Evolutionary conservation across 2,888 invertebrate genomes (phyloP).

Genomic region (Drosophila histrio): DNA sequence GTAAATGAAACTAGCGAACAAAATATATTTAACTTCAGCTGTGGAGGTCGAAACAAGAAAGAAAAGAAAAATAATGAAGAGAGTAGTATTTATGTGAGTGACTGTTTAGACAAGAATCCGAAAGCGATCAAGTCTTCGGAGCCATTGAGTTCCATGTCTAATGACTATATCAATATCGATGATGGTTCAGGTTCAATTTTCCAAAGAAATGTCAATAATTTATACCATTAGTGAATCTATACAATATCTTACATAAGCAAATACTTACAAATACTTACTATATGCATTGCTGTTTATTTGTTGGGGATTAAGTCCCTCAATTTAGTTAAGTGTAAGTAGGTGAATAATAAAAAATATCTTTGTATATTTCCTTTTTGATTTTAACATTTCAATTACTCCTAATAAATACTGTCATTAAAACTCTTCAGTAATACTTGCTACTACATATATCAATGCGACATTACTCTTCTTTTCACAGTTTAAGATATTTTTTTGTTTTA

Average conservation of each 20-base stretch:
- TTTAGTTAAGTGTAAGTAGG: conserved; percentile 10
- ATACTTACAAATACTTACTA: not conserved
- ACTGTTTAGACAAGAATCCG: conserved; percentile 49
- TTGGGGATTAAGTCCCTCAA: not conserved
- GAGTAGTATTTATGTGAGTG: conserved; percentile 35
- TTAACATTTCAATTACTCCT: not conserved
- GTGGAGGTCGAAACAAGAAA: conserved; percentile 46
- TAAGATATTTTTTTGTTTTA: not conserved
- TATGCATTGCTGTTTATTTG: conserved; percentile 59
- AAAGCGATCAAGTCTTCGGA: conserved; percentile 46
- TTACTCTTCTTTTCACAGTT: not conserved
- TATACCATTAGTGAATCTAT: conserved; percentile 26
- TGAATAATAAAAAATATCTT: conserved; percentile 1
- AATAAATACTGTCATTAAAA: conserved; percentile 9
- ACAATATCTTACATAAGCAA: not conserved
- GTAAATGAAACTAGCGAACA: conserved; percentile 46
- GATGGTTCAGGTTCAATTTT: conserved; percentile 50
- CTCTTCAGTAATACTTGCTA: not conserved
- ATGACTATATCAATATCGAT: conserved; percentile 52
- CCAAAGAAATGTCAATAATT: conserved; percentile 45
- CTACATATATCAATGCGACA: not conserved
- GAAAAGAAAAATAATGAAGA: conserved; percentile 30
- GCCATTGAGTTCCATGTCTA: conserved; percentile 33
- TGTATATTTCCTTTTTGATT: conserved; percentile 6
- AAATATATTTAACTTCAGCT: conserved; percentile 56